Conservation (phyloP, 2,888 invertebrate species). For the Xestia sexstrigata region DNA sequence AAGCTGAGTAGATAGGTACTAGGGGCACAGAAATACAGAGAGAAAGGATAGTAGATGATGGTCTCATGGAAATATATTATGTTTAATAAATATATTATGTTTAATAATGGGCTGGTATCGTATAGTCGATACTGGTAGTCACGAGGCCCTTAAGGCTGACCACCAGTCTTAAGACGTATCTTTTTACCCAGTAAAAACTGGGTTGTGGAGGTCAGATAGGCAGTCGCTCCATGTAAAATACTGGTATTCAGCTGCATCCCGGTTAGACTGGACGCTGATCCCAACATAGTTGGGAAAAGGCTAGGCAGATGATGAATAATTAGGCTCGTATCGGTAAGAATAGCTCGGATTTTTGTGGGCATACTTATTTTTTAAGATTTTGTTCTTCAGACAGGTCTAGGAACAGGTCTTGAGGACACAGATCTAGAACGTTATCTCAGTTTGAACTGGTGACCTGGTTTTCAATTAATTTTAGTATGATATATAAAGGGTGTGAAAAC, state of each 20-base stretch:
- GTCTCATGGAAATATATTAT: background rate
- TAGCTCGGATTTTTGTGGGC: background rate
- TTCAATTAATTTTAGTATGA: background rate
- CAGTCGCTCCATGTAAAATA: too few relatives aligned
- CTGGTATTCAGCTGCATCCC: too few relatives aligned
- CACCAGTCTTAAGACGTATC: too few relatives aligned
- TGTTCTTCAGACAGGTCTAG: background rate
- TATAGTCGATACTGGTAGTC: too few relatives aligned
- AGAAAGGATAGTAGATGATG: background rate
- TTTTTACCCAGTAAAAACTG: too few relatives aligned
- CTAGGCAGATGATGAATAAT: too few relatives aligned
- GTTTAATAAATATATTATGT: background rate
- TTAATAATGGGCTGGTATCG: background rate
- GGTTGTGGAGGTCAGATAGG: too few relatives aligned
- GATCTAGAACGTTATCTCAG: background rate
- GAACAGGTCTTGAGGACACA: background rate
- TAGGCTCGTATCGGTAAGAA: background rate
- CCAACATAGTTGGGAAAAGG: too few relatives aligned
- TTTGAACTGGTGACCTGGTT: background rate
- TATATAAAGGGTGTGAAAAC: too few relatives aligned
- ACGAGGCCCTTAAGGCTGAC: too few relatives aligned
- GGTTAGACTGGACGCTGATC: too few relatives aligned
- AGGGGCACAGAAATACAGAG: background rate
- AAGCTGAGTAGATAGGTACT: constrained; percentile 2
- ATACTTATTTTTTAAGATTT: too few relatives aligned